phyloP scores from a whole-genome alignment of 2,113 vertebrate genomes.

The Vicugna pacos region DNA sequence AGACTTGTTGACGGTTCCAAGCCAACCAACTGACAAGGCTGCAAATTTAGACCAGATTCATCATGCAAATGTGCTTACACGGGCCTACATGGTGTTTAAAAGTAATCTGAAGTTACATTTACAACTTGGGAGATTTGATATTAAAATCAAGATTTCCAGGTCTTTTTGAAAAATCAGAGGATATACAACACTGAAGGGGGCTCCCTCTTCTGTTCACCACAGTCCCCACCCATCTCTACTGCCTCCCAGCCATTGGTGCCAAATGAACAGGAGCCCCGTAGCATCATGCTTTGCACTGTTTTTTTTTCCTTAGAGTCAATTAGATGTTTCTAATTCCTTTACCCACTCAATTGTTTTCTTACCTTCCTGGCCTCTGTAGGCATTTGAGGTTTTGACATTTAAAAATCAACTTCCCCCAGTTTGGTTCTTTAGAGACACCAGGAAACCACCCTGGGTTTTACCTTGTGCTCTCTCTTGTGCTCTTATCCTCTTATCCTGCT shows the following conservation, averaged over 20 bases:
- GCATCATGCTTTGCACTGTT: background rate
- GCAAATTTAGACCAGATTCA: background rate
- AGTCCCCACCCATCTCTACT: too few species aligned
- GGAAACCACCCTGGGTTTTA: background rate
- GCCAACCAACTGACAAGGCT: background rate
- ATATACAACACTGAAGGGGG: rapidly evolving
- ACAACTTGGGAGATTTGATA: background rate
- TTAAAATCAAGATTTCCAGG: background rate
- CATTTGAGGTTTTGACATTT: background rate
- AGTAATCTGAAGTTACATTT: background rate
- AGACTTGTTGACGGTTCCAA: background rate
- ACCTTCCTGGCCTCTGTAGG: background rate
- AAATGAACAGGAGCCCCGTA: background rate
- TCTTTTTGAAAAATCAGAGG: background rate
- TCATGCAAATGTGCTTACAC: background rate
- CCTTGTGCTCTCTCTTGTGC: background rate
- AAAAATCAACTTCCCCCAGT: background rate
- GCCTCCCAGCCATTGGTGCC: background rate
- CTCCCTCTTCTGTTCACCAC: background rate
- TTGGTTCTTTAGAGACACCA: background rate
- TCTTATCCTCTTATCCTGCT: background rate
- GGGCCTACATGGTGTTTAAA: background rate
- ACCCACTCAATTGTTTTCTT: background rate
- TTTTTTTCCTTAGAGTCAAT: background rate
- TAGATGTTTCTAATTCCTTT: background rate